Percentiles rank a stretch among this genome's conserved stretches.
Evolutionary conservation across 2,888 invertebrate species (phyloP).

Genomic region (Crocallis elinguaria): DNA sequence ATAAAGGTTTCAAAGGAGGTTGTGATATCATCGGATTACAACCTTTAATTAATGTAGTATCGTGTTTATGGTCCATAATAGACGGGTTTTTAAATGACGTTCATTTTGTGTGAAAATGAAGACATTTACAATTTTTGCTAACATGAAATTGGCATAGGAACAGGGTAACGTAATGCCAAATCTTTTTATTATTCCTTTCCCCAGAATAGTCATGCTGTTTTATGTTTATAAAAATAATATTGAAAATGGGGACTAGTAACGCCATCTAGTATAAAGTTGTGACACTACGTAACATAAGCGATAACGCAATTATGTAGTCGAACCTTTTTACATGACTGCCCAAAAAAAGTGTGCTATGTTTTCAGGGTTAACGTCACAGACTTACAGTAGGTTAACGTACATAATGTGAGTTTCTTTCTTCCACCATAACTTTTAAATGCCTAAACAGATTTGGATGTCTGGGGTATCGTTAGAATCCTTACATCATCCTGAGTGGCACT

Average conservation of each 20-base stretch:
- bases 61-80: neutral
- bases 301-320: neutral
- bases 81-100: neutral
- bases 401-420: too few relatives aligned
- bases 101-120: conserved; percentile 3
- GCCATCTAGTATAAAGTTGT: conserved; percentile 53
- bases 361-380: too few relatives aligned
- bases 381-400: too few relatives aligned
- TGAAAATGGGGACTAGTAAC: conserved; percentile 29
- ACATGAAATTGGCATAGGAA: neutral
- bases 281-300: neutral
- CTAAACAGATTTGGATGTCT: too few relatives aligned
- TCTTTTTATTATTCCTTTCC: neutral
- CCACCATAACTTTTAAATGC: too few relatives aligned
- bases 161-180: neutral
- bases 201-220: too few relatives aligned
- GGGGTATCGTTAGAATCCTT: too few relatives aligned
- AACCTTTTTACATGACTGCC: too few relatives aligned
- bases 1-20: conserved; percentile 9
- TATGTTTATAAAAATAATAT: neutral
- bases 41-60: conserved; percentile 24
- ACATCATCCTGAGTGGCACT: too few relatives aligned
- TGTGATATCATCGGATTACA: conserved; percentile 20
- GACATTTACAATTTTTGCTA: neutral
- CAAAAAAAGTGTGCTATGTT: too few relatives aligned